Evolutionary conservation across 2,797 vertebrate species (phyloP), one percentile per base, ranked within the genome.

Genomic region (Dermochelys coriacea): DNA sequence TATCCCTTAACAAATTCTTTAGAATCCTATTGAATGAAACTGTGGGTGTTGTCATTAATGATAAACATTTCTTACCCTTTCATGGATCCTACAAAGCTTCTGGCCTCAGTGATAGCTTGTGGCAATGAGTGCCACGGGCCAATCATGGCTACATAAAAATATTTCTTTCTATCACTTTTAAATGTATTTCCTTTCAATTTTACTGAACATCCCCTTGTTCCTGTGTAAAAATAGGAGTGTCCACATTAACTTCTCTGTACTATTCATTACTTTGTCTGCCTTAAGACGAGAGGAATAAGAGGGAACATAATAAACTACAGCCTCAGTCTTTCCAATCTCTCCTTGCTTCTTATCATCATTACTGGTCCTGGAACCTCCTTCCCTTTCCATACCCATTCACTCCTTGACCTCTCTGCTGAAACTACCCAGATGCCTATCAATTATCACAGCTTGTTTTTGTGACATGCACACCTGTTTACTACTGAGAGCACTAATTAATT

Each of bases 381-480:
- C 8, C 0, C 49, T 78, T 93, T 90, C 80, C 86, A 29, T 3
- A 75, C 51, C 85, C 95, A 82, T 94, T 94, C 83, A 86, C 2
- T 19, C 37, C 92, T 94, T 87, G 25, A 1, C 41, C 74, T 23
- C n/a, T 18, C 64, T 18, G 31, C 93, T 75, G 75, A 93, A 88
- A 84, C 19, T 81, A 82, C 81, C 51, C 3, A 27, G 45, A 61
- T 90, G 82, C n/a, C 57, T 6, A 59, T 68, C 18, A 75, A 5
- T 91, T 9, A 81, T 52, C 91, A 82, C 0, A 47, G 57, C 82
- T 90, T 83, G 87, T 82, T 89, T 87, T 93, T 85, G 55, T 85
- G 87, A 93, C 75, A 64, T 80, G 83, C 79, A 89, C 88, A 95
- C 88, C 88, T 94, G 85, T 91, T 96, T 89, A 83, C n/a, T 5